Percentiles rank a stretch among this genome's conserved stretches.
Evolutionary conservation across 2,797 vertebrate species (phyloP).

Genomic region (Chaetophractus vellerosus): DNA sequence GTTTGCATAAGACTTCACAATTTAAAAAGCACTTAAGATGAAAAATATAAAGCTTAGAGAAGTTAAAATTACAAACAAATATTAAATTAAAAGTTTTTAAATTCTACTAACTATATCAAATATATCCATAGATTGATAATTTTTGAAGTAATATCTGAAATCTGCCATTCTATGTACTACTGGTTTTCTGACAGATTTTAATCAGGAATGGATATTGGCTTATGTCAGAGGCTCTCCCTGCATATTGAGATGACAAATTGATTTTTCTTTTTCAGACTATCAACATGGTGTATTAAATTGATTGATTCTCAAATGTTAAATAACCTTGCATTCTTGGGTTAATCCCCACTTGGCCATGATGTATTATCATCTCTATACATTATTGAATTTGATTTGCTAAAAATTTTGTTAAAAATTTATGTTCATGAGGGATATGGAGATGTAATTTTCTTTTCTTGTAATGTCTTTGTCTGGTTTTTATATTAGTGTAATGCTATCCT

Average conservation of each 20-base stretch:
- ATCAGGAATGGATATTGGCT: background rate
- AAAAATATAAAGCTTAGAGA: background rate
- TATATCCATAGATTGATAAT: background rate
- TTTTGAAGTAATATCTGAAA: background rate
- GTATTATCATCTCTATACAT: background rate
- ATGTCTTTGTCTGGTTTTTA: background rate
- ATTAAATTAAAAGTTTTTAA: background rate
- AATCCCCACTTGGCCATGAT: background rate
- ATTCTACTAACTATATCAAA: background rate
- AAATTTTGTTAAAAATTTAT: background rate
- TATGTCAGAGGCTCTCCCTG: background rate
- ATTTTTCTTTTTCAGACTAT: too few species aligned
- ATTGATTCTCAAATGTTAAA: slow-evolving; percentile 2
- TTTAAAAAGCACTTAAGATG: background rate
- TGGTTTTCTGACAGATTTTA: background rate
- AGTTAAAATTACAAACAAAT: background rate
- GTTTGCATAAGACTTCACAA: background rate
- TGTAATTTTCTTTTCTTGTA: background rate
- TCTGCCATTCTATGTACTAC: background rate
- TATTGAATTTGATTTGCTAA: background rate
- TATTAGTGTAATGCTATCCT: background rate
- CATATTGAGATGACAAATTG: background rate
- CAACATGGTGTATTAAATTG: background rate
- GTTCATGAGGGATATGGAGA: background rate
- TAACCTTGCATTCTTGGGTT: background rate